Evolutionary conservation across 2,888 invertebrate species (phyloP).

Genomic region (Standfussiana lucernea): DNA sequence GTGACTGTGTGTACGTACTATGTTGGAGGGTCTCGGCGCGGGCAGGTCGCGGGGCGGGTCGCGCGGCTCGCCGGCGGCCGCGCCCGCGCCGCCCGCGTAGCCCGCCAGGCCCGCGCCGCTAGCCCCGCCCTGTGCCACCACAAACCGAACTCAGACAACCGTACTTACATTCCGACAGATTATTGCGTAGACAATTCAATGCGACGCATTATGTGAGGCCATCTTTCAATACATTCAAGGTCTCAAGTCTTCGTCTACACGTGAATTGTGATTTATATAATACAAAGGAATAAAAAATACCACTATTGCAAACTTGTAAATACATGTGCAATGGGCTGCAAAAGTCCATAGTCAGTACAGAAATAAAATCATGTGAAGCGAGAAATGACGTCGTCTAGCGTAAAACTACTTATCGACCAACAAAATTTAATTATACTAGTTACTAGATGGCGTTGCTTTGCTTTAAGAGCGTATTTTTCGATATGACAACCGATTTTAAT

Average conservation of each 20-base stretch:
- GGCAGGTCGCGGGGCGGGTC: constrained; percentile 44
- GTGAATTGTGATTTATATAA: not conserved
- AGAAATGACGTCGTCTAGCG: no score
- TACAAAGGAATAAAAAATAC: not conserved
- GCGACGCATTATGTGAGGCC: not conserved
- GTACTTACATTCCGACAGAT: not conserved
- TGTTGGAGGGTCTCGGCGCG: constrained; percentile 72
- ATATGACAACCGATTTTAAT: no score
- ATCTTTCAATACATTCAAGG: not conserved
- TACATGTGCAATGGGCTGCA: no score
- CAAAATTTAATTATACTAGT: no score
- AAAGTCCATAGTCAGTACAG: no score
- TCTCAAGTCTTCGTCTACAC: not conserved
- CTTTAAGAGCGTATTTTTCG: no score
- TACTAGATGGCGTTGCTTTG: no score
- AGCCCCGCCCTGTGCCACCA: constrained; percentile 46
- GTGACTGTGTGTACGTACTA: constrained; percentile 72
- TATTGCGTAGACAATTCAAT: not conserved
- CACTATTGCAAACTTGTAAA: not conserved
- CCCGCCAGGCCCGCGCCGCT: constrained; percentile 40
- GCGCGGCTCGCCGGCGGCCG: constrained; percentile 36
- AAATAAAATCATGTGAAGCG: no score
- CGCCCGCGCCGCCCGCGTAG: constrained; percentile 40
- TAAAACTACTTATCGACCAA: no score
- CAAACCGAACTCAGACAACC: not conserved